Evolutionary conservation across 1,140 invertebrate species (phyloP), one percentile per base, ranked within the genome.

Genomic region (Drosophila neocordata): DNA sequence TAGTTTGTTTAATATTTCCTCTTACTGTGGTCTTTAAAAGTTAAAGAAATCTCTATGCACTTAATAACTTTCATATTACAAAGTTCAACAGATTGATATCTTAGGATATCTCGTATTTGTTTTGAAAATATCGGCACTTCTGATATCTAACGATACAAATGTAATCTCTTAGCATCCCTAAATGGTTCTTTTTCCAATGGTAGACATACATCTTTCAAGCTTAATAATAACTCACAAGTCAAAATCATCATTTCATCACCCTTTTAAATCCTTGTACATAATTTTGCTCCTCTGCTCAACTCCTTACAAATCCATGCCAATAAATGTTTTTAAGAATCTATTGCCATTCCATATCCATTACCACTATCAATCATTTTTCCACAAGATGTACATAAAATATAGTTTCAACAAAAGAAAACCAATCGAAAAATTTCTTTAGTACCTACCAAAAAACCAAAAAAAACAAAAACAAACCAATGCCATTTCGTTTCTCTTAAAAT

Each of bases 401-500:
- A 20, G 41, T 48, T 48, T 48, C 15, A 20, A 48, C 15, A 18
- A 13, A 48, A 20, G 9, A 13, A 20, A 20, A 15, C 15, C 2
- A 34, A 34, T 8, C 58, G n/a, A 57, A 37, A 52, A 62, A 41
- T 75, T 57, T 68, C 38, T 75, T 75, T 63, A 77, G 67, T 31
- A 64, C 27, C 31, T 41, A 15, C 38, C 13, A 15, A 44, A 35
- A 63, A 31, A 57, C 70, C 65, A 55, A 59, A 52, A 70, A 67
- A 57, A 8, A 48, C 69, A 63, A 75, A 77, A 76, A 53, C 58
- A 66, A 65, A 77, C 15, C 41, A 77, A 77, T 78, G 74, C 69
- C 76, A 87, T 85, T 72, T 79, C 82, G 82, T 87, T 48, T 48
- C 41, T 48, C 82, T 85, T 70, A 82, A 82, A 82, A 88, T 88